Percentiles rank a stretch among this genome's conserved stretches.
phyloP scores from a whole-genome alignment of 2,797 vertebrate species.

The Girardinus metallicus region DNA sequence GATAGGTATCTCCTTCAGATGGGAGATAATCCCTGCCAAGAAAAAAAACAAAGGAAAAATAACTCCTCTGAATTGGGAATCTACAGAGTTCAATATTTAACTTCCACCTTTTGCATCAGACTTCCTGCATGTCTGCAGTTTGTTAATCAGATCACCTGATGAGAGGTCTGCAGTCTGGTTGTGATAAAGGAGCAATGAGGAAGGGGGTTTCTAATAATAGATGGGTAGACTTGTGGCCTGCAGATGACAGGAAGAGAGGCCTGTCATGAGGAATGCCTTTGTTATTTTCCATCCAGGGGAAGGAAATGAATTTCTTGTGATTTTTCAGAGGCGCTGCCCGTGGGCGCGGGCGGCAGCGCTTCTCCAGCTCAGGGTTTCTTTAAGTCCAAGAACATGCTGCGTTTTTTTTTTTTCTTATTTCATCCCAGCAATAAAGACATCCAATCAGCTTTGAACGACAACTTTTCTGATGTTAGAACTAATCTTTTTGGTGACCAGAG shows the following conservation, averaged over 20 bases:
- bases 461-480: conserved; percentile 43
- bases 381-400: conserved; percentile 29
- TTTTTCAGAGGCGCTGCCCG: conserved; percentile 75
- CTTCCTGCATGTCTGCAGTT: conserved; percentile 61
- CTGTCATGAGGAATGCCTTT: conserved; percentile 88
- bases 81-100: conserved; percentile 50
- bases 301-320: conserved; percentile 92
- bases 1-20: conserved; percentile 69
- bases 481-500: conserved; percentile 52
- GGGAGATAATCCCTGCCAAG: conserved; percentile 62
- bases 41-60: conserved; percentile 54
- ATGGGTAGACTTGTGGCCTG: conserved; percentile 86
- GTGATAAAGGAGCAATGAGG: conserved; percentile 69
- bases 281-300: conserved; percentile 78
- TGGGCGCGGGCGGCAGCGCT: conserved; percentile 74
- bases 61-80: conserved; percentile 81
- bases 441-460: conserved; percentile 62
- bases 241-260: conserved; percentile 92
- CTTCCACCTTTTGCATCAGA: conserved; percentile 44
- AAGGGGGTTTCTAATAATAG: conserved; percentile 86
- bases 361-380: conserved; percentile 10
- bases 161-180: conserved; percentile 84
- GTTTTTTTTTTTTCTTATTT: conserved; percentile 28
- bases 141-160: conserved; percentile 90
- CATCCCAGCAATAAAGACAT: conserved; percentile 85